Evolutionary conservation across 2,888 invertebrate genomes (phyloP), one percentile per base, ranked within the genome.

Genomic region (Watsonalla cultraria): DNA sequence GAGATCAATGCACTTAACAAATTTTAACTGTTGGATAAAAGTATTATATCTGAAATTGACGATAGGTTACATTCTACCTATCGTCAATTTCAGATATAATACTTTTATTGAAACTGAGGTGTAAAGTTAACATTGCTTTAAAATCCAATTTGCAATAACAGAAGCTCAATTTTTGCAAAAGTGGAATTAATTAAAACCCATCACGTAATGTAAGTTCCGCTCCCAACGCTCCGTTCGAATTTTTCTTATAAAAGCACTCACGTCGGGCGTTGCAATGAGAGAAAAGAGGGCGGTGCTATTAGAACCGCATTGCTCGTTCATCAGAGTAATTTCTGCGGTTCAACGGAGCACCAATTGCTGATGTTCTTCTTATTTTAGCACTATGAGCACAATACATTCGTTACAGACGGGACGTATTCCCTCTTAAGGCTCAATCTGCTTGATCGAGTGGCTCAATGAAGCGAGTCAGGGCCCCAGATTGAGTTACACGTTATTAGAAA

Each of bases 341-440:
- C 81, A 74, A 61, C 65, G 65, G 74, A 77, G 77, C 72, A 80
- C 73, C 74, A 80, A 80, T 80, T 79, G 75, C 69, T 65, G 66
- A 64, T 70, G 73, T 72, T 78, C 76, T 82, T 85, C 81, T 85
- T 86, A 80, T 84, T 86, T 81, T 76, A 77, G 73, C 76, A 75
- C 76, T 77, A 80, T 80, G 74, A 72, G 80, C 72, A 86, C 86
- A 88, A 87, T 87, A 84, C 84, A 80, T 86, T 86, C 79, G 82
- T 85, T 86, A 86, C 80, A 65, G 67, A 68, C 66, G 65, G 70
- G 73, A 74, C 76, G 73, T 79, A 78, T 77, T 75, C 72, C 64
- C 68, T 73, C 72, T 69, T 55, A 56, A 48, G 58, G 64, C 76
- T 79, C 82, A 78, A 80, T 81, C 71, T 74, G 73, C 76, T 80